Conservation (phyloP, 2,113 vertebrate genomes). For the Halcyon malimbica region DNA sequence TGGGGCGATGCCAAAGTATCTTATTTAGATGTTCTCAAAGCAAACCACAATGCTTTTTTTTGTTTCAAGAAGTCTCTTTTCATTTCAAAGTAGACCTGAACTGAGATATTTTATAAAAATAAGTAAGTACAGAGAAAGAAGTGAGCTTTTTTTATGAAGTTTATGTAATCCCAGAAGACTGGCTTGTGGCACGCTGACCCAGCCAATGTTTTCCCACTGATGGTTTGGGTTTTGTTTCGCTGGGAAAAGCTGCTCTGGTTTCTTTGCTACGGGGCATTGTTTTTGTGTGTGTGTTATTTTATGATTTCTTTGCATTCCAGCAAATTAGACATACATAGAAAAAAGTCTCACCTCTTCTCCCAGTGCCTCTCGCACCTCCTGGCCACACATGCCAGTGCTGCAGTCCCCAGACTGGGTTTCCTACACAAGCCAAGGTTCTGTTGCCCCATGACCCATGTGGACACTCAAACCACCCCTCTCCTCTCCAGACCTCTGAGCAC, state of each 20-base stretch:
- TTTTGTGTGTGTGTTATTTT: neutral
- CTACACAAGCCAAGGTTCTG: neutral
- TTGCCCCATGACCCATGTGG: rapidly evolving
- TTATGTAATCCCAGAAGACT: neutral
- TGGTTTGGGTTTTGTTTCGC: constrained; percentile 1
- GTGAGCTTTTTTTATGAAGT: neutral
- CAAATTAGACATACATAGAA: neutral
- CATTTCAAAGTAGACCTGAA: neutral
- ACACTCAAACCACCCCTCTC: neutral
- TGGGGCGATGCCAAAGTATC: neutral
- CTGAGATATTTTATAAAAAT: neutral
- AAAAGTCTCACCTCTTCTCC: neutral
- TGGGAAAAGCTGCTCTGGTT: neutral
- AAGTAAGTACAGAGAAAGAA: neutral
- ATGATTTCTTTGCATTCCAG: neutral
- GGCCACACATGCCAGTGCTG: neutral
- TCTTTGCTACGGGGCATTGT: neutral
- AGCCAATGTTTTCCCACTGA: constrained; percentile 20
- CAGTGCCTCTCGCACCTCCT: neutral
- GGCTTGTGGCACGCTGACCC: constrained; percentile 40
- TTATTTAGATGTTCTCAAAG: neutral
- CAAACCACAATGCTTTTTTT: neutral
- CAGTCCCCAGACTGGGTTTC: neutral
- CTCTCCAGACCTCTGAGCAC: neutral
- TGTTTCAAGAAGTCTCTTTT: neutral